Evolutionary conservation across 2,797 vertebrate genomes (phyloP).

Genomic region (Netta rufina): DNA sequence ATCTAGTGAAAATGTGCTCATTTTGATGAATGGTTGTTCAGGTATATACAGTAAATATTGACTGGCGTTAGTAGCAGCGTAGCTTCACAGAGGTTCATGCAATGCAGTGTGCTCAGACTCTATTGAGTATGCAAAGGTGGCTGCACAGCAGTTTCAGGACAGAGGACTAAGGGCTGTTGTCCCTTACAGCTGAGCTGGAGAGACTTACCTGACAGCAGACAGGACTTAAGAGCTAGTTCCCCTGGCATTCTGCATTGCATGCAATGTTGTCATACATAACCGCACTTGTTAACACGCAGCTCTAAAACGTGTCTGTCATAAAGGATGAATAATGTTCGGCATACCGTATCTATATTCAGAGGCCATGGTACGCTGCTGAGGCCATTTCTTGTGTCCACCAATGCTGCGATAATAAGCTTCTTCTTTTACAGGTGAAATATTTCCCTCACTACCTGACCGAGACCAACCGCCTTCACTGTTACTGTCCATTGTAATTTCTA

Average conservation of each 20-base stretch:
- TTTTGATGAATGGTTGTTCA: neutral
- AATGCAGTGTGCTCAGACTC: slow-evolving; percentile 19
- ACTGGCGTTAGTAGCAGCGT: neutral
- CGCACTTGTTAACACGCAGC: slow-evolving; percentile 57
- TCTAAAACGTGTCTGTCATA: slow-evolving; percentile 35
- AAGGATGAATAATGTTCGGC: slow-evolving; percentile 74
- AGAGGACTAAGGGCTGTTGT: slow-evolving; percentile 7
- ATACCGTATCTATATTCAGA: slow-evolving; percentile 90
- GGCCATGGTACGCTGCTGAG: slow-evolving; percentile 83
- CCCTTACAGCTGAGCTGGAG: slow-evolving; percentile 24
- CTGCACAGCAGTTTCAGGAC: slow-evolving; percentile 25
- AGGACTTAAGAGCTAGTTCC: slow-evolving; percentile 1
- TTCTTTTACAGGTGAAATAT: slow-evolving; percentile 90
- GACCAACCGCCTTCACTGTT: slow-evolving; percentile 87
- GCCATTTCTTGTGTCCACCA: slow-evolving; percentile 88
- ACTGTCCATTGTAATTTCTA: slow-evolving; percentile 97
- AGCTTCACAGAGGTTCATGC: slow-evolving; percentile 60
- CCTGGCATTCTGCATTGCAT: slow-evolving; percentile 61
- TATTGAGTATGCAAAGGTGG: neutral
- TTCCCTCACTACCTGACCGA: slow-evolving; percentile 88
- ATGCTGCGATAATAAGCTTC: slow-evolving; percentile 92
- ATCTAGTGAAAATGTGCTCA: neutral
- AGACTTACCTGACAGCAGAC: slow-evolving; percentile 61
- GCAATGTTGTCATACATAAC: slow-evolving; percentile 55
- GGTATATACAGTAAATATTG: neutral